These are phyloP conservation scores for Amphiura filiformis DNA, from an alignment of 35 echinoderm and acorn worm species.

Conservation along the genomic window DNA sequence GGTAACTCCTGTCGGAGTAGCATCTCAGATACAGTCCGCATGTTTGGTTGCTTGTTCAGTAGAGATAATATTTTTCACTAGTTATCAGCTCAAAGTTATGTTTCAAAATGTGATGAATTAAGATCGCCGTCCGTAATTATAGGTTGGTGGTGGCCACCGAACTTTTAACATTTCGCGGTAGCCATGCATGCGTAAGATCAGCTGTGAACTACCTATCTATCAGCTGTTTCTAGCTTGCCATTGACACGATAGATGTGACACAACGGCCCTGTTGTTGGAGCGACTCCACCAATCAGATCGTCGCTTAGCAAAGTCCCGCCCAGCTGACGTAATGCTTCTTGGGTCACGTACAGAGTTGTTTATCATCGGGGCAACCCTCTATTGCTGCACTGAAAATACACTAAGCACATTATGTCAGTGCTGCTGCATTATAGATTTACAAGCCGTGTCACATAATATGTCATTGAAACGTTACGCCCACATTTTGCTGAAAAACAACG, in stretches of 20 bases:
- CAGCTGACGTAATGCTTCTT: background rate
- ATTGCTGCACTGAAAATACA: background rate
- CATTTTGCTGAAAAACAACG: background rate
- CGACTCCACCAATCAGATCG: background rate
- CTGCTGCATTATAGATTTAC: background rate
- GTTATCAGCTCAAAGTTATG: background rate
- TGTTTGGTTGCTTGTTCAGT: slow-evolving; percentile 27
- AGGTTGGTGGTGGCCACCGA: background rate
- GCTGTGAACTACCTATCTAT: background rate
- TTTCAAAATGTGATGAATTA: background rate
- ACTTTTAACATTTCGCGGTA: background rate
- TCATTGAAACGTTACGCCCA: background rate
- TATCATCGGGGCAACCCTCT: background rate
- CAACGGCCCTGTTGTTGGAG: background rate
- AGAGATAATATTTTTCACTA: background rate
- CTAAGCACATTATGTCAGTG: background rate
- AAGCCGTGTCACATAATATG: background rate
- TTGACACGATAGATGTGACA: background rate
- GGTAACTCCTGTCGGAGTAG: slow-evolving; percentile 53
- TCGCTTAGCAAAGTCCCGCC: background rate
- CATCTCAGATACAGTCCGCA: slow-evolving; percentile 98
- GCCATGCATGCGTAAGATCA: background rate
- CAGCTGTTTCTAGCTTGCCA: background rate
- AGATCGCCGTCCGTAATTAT: background rate
- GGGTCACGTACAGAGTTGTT: background rate